Evolutionary conservation across 2,888 invertebrate genomes (phyloP).

Genomic region (Epicampocera succincta): DNA sequence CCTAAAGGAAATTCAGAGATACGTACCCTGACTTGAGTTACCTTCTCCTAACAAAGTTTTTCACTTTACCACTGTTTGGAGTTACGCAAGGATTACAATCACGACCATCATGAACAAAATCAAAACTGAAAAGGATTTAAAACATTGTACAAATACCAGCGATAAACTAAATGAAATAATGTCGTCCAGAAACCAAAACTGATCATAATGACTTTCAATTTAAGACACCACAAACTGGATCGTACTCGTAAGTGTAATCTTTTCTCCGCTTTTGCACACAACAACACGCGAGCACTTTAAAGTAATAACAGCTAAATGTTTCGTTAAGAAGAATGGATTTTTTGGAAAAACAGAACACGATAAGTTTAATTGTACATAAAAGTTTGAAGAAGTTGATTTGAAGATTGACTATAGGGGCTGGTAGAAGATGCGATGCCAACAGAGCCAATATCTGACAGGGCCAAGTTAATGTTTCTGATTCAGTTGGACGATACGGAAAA

Average conservation of each 20-base stretch:
- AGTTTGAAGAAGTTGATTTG: constrained; percentile 51
- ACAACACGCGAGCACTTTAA: not conserved
- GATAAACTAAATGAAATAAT: constrained; percentile 28
- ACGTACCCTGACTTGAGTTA: too few relatives aligned
- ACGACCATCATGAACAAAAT: constrained; percentile 29
- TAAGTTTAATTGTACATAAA: constrained; percentile 60
- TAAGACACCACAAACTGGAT: constrained; percentile 44
- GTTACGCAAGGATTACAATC: constrained; percentile 24
- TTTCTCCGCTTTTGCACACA: not conserved
- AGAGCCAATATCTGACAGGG: constrained; percentile 26
- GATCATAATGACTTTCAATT: constrained; percentile 60
- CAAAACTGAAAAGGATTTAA: not conserved
- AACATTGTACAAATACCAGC: constrained; percentile 2
- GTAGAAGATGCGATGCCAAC: constrained; percentile 27
- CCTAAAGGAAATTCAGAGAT: too few relatives aligned
- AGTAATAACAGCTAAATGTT: not conserved
- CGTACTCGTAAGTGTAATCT: constrained; percentile 59
- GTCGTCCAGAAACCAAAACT: constrained; percentile 48
- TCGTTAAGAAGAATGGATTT: not conserved
- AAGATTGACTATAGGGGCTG: constrained; percentile 60
- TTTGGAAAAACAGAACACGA: constrained; percentile 36
- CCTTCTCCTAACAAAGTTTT: too few relatives aligned
- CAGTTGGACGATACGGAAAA: constrained; percentile 6
- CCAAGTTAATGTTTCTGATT: constrained; percentile 1
- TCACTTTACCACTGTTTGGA: constrained; percentile 33